A percentile compares a stretch with the other conserved stretches of the same genome.
These are phyloP conservation scores for Malachius bipustulatus DNA, from an alignment of 2,888 invertebrate species.

Conservation along the genomic window DNA sequence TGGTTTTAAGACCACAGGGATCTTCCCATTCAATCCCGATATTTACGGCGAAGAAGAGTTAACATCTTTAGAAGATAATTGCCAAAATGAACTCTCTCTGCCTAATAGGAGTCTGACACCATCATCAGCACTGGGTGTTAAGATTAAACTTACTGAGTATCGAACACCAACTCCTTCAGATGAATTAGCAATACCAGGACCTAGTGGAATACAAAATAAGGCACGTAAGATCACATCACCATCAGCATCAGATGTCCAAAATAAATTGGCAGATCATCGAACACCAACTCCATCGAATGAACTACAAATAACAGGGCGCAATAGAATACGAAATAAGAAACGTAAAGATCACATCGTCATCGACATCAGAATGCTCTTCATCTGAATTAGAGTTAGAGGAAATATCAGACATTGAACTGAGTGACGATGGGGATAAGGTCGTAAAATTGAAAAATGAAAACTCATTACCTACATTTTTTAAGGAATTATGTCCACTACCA, in stretches of 20 bases:
- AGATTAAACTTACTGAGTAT: too few species aligned
- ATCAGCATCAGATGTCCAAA: too few species aligned
- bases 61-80: background rate
- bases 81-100: too few species aligned
- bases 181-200: too few species aligned
- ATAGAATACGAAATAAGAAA: background rate
- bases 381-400: conserved; percentile 3
- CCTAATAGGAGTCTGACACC: too few species aligned
- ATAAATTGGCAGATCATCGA: too few species aligned
- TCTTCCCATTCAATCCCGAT: conserved; percentile 3
- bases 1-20: conserved; percentile 1
- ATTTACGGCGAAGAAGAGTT: conserved; percentile 1
- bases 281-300: too few species aligned
- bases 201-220: background rate
- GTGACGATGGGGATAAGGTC: conserved; percentile 2
- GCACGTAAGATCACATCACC: conserved; percentile 1
- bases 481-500: conserved; percentile 1
- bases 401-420: background rate
- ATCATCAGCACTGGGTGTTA: too few species aligned
- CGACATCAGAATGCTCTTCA: conserved; percentile 1
- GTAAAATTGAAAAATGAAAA: conserved; percentile 2
- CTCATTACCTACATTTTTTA: background rate
- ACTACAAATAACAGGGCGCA: too few species aligned
- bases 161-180: too few species aligned
- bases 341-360: conserved; percentile 1